Base-by-base conservation (phyloP, 2,888 invertebrate genomes). In the Endomychus coccineus region DNA sequence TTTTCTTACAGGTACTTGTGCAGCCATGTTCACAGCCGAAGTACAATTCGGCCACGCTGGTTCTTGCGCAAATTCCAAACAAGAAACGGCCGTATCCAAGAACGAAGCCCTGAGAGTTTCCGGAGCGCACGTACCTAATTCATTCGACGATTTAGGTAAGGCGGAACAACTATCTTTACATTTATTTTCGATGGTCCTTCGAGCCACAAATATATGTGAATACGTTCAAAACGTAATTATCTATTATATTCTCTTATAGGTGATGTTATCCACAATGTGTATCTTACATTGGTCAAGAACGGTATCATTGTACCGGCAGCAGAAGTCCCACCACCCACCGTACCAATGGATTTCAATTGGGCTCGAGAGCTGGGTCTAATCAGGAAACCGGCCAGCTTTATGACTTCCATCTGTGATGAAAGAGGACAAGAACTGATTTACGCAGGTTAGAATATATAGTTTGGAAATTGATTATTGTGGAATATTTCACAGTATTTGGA, bases 301-400 rank as follows among this genome's bases (percentile, higher is more conserved):
- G 92, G 94, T 22, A 75, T 76, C 34, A 86, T 99, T 52, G 78
- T 86, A 5, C 91, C 91, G 0, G 80, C 81, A 50, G 82, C 87
- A 25, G 97, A 99, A 66, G 78, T 88, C 32, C 92, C 96, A 6
- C 98, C 98, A 19, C 98, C 98, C 2, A 96, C 97, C 11, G 96
- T 98, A n/a, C 97, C 97, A 5, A 97, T 98, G 97, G 97, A 98
- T 67, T 98, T 91, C 66, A 89, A 85, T 44, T 98, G 97, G 97
- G 97, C 97, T 0, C 78, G 90, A 66, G 97, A 99, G 70, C 72
- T 99, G 42, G 98, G 98, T 9, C 71, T 99, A 5, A 99, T 98
- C 59, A 78, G 98, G 21, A 98, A 98, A 62, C 98, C 98, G 23
- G 97, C 98, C 0, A 95, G 95, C 2, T 98, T 98, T 69, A 97